phyloP scores from a whole-genome alignment of 2,888 invertebrate genomes.

The Parnassius apollo region DNA sequence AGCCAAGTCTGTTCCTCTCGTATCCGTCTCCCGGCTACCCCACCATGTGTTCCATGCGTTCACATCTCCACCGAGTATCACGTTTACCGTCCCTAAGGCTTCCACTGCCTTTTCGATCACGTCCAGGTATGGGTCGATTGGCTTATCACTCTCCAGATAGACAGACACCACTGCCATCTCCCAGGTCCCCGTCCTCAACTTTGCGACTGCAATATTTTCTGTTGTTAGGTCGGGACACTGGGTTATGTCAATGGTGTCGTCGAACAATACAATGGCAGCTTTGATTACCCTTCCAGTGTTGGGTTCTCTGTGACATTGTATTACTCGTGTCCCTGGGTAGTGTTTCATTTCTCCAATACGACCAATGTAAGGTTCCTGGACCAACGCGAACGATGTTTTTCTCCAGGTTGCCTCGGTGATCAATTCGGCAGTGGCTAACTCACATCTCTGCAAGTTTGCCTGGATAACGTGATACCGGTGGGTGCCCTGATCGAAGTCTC shows the following conservation, averaged over 20 bases:
- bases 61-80: slow-evolving; percentile 26
- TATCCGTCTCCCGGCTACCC: slow-evolving; percentile 6
- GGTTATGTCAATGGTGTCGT: neutral
- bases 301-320: too few species aligned
- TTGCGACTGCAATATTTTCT: neutral
- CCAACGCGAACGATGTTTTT: neutral
- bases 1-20: slow-evolving; percentile 2
- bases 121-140: slow-evolving; percentile 19
- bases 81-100: neutral
- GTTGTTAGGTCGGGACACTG: too few species aligned
- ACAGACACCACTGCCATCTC: slow-evolving; percentile 17
- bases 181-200: slow-evolving; percentile 16
- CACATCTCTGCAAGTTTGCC: neutral
- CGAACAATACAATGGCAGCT: slow-evolving; percentile 24
- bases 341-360: too few species aligned
- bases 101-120: neutral
- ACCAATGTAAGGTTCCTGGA: slow-evolving; percentile 1
- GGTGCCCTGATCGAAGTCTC: too few species aligned
- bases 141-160: slow-evolving; percentile 19
- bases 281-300: slow-evolving; percentile 3
- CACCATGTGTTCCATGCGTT: slow-evolving; percentile 24
- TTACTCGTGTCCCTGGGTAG: too few species aligned
- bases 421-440: neutral
- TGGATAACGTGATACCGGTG: neutral
- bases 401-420: neutral